phyloP scores from a whole-genome alignment of 2,888 invertebrate genomes.

The Patella ulyssiponensis region DNA sequence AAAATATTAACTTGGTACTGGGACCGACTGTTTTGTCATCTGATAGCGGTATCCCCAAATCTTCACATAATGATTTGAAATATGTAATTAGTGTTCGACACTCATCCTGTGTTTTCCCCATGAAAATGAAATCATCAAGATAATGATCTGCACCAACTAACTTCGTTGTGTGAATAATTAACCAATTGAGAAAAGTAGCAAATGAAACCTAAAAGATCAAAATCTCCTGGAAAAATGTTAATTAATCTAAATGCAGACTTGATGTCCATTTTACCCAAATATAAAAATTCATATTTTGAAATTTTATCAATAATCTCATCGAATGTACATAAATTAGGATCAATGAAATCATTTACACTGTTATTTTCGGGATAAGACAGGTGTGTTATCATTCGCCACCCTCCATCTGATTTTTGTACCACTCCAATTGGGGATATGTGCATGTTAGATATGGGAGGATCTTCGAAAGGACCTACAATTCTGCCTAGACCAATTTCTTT shows the following conservation, averaged over 20 bases:
- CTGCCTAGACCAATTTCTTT: constrained; percentile 19
- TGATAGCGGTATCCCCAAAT: neutral
- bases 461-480: constrained; percentile 22
- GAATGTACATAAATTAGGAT: neutral
- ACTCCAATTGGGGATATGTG: constrained; percentile 6
- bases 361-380: neutral
- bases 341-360: neutral
- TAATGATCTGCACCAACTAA: neutral
- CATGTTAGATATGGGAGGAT: constrained; percentile 15
- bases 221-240: constrained; percentile 20
- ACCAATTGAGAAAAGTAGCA: constrained; percentile 19
- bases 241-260: constrained; percentile 25
- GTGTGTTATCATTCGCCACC: constrained; percentile 19
- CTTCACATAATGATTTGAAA: neutral
- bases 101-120: neutral
- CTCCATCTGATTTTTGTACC: constrained; percentile 21
- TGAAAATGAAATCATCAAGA: neutral
- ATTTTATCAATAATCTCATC: neutral
- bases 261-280: constrained; percentile 19
- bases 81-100: neutral
- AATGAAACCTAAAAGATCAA: constrained; percentile 25
- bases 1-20: neutral
- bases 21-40: neutral
- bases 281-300: neutral
- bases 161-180: neutral